phyloP scores from a whole-genome alignment of 1,140 invertebrate species.

The Leptestheria dahalacensis region DNA sequence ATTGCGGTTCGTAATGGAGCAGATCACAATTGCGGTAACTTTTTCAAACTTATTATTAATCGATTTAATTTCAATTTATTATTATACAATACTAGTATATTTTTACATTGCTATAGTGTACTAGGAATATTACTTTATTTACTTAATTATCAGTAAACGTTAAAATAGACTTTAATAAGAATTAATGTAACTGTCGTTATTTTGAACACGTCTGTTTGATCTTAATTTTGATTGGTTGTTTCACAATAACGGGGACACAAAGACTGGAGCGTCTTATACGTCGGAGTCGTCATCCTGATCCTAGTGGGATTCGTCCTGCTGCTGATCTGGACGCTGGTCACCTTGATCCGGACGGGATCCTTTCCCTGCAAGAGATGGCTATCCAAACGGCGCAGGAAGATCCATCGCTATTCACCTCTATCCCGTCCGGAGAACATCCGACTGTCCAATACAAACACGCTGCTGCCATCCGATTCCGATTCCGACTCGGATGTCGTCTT shows the following conservation, averaged over 20 bases:
- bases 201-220: no score
- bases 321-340: slow-evolving; percentile 51
- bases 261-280: slow-evolving; percentile 81
- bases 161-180: no score
- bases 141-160: no score
- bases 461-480: slow-evolving; percentile 6
- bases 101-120: no score
- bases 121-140: no score
- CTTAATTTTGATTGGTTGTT: no score
- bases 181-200: no score
- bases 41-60: slow-evolving; percentile 4
- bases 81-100: slow-evolving; percentile 16
- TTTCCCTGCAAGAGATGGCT: not conserved
- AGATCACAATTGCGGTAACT: slow-evolving; percentile 57
- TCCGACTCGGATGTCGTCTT: slow-evolving; percentile 1
- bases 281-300: slow-evolving; percentile 54
- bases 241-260: no score
- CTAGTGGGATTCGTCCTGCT: slow-evolving; percentile 44
- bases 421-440: not conserved
- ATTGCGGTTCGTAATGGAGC: slow-evolving; percentile 43
- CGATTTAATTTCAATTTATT: not conserved
- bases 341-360: slow-evolving; percentile 41
- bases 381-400: slow-evolving; percentile 5
- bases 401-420: slow-evolving; percentile 5
- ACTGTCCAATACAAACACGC: slow-evolving; percentile 1